Evolutionary conservation across 2,113 vertebrate species (phyloP), one percentile per base, ranked within the genome.

Genomic region (Glaucidium brasilianum): DNA sequence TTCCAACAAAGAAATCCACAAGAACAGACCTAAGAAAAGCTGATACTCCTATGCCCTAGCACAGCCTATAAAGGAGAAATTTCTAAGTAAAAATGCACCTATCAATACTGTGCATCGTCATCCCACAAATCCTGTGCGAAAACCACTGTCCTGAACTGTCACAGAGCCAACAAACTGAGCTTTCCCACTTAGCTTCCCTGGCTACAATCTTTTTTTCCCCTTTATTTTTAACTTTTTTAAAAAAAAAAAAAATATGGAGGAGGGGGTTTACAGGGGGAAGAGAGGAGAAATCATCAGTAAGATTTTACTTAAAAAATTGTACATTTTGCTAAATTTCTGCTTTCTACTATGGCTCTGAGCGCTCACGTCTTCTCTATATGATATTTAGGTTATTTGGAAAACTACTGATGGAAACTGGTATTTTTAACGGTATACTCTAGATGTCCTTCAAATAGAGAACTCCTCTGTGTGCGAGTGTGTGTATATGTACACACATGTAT

Each of bases 191-290:
- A 16, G 21, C n/a, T 62, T 83, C 62, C 21, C 41, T 37, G 50
- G 3, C 45, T 37, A 55, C 5, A 29, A 17, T 11, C 7, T 29
- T 30, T 39, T 53, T 41, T 15, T 27, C 5, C 18, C 15, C 5
- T 5, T 16, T 27, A 59, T 41, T 4, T n/a, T 15, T 1, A 4
- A 5, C 5, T 23, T 37, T n/a, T n/a, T n/a, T n/a, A n/a, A n/a
- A n/a, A n/a, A n/a, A n/a, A n/a, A n/a, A n/a, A n/a, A n/a, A n/a
- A n/a, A n/a, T n/a, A n/a, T n/a, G n/a, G n/a, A n/a, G n/a, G 29
- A 45, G 6, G 7, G 8, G 7, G 1, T 10, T 76, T 77, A 66
- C 34, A 81, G 11, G 16, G 6, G 59, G 9, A 37, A 60, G 26
- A 50, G 6, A 60, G 9, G 49, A 29, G 10, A 80, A 77, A 76